These are phyloP conservation scores for Picus viridis DNA, from an alignment of 2,797 vertebrate species.

Conservation along the genomic window DNA sequence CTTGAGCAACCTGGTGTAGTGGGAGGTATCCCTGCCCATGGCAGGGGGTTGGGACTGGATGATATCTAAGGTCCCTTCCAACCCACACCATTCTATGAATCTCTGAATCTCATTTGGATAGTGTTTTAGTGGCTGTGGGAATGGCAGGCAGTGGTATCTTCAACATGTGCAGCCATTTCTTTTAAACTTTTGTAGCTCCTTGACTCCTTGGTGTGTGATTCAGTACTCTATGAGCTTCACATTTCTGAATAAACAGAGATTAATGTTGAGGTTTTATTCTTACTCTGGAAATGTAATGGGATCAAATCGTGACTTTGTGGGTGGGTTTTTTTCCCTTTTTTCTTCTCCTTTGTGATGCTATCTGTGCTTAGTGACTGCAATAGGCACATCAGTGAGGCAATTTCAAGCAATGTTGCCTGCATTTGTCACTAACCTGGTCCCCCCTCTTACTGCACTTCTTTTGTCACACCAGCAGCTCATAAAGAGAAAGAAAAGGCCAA, in stretches of 20 bases:
- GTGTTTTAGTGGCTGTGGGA: background rate
- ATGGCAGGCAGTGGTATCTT: background rate
- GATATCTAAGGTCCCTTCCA: no score
- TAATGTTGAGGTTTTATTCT: background rate
- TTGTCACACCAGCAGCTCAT: background rate
- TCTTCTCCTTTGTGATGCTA: rapidly evolving
- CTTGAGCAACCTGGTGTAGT: no score
- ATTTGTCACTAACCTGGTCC: background rate
- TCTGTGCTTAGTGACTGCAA: background rate
- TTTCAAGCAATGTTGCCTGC: background rate
- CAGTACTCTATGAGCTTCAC: background rate
- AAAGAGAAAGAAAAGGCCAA: background rate
- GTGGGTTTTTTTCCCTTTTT: background rate
- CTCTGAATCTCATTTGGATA: background rate
- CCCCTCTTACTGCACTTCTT: background rate
- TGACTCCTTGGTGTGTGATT: background rate
- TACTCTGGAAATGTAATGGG: background rate
- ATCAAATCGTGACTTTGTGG: background rate
- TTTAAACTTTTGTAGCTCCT: background rate
- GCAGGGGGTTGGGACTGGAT: no score
- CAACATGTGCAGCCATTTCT: background rate
- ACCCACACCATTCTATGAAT: no score
- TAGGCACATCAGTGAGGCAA: background rate
- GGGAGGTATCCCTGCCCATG: no score
- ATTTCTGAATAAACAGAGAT: background rate